phyloP scores from a whole-genome alignment of 2,888 invertebrate genomes.

The Microchrysa polita region DNA sequence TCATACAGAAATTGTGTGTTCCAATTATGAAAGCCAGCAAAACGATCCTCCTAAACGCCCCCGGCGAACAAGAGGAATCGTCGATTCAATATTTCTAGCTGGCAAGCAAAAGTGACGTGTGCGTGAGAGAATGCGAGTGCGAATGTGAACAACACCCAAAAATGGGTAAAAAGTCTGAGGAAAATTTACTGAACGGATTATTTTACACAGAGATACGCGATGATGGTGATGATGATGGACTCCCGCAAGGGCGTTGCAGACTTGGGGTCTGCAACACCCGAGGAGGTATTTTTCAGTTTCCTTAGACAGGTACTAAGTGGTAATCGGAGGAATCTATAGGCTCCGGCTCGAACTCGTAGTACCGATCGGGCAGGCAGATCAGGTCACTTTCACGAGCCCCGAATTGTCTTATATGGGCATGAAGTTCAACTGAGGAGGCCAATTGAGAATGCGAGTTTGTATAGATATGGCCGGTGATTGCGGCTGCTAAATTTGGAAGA shows the following conservation, averaged over 20 bases:
- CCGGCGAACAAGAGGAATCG: constrained; percentile 29
- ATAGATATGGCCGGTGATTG: background rate
- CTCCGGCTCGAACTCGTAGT: background rate
- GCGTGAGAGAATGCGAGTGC: constrained; percentile 44
- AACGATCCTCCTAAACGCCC: constrained; percentile 21
- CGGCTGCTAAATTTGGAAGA: constrained; percentile 39
- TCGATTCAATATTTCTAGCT: no score
- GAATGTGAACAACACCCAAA: constrained; percentile 48
- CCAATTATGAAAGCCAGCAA: background rate
- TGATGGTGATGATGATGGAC: no score
- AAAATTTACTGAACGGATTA: constrained; percentile 37
- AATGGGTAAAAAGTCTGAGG: constrained; percentile 44
- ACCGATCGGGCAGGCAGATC: background rate
- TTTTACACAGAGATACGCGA: constrained; percentile 19
- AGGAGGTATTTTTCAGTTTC: background rate
- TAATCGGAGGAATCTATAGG: background rate
- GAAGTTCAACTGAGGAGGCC: constrained; percentile 45
- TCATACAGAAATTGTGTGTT: constrained; percentile 42
- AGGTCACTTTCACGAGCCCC: background rate
- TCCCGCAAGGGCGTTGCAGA: constrained; percentile 4
- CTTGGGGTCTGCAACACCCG: constrained; percentile 7
- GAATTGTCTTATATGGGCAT: constrained; percentile 42
- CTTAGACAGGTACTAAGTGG: background rate
- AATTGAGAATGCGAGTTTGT: no score
- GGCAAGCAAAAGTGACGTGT: constrained; percentile 49